Evolutionary conservation across 2,888 invertebrate species (phyloP), one percentile per base, ranked within the genome.

Genomic region (Syritta pipiens): DNA sequence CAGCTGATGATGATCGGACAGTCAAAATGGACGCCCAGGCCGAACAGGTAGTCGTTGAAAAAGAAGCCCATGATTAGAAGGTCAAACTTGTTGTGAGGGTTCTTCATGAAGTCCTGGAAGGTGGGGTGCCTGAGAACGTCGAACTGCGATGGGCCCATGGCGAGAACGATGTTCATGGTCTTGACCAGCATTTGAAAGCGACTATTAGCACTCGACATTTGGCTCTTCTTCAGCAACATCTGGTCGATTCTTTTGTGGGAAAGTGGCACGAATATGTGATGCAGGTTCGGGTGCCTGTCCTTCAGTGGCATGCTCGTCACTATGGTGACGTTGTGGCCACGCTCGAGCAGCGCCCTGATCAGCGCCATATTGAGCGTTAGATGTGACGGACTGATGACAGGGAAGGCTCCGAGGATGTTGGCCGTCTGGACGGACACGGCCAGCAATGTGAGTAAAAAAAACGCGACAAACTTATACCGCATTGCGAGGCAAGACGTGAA

Each of bases 311-410:
- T 10, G 0, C 83, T 62, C 0, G 84, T 84, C 0, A 88, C 85
- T 0, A 89, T 85, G 0, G 88, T 88, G 1, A 89, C 84, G 81
- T 89, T 86, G 74, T 89, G 89, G 0, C 89, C 89, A 24, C 82
- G 71, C 57, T 86, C 87, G 1, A 86, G 86, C 24, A 89, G 71
- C 0, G 85, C 82, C 62, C 85, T 85, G 59, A 84, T 83, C 2
- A 85, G 49, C 0, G 88, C 86, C 86, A 87, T 86, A 42, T 88
- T 85, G 0, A 88, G 84, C n/a, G 88, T 86, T 12, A 87, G 57
- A 84, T 89, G 88, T 7, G 88, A 89, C 3, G 84, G 85, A 35
- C 86, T 85, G 53, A 84, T 84, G n/a, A 86, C 86, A 40, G 87
- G 87, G 51, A 88, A 88, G 0, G 88, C 67, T 0, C 88, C 86